Conservation (phyloP, 2,113 vertebrate genomes). For the Phylloscopus whistleri region DNA sequence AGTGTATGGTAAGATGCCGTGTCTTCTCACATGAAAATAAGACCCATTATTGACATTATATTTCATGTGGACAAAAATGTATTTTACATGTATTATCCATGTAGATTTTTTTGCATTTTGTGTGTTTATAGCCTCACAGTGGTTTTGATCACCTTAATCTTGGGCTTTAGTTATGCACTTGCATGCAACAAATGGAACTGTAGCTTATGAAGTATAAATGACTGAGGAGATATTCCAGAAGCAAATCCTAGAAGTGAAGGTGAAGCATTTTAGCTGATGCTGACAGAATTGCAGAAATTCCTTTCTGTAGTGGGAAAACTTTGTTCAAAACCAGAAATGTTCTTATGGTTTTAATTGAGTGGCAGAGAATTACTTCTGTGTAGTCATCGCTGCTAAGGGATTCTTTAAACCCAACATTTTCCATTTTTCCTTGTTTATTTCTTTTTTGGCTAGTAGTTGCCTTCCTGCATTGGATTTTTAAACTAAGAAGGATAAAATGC, state of each 20-base stretch:
- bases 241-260: not conserved
- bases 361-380: slow-evolving; percentile 19
- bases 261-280: not conserved
- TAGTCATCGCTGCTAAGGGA: slow-evolving; percentile 19
- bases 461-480: slow-evolving; percentile 9
- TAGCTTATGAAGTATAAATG: not conserved
- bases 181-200: not conserved
- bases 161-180: not conserved
- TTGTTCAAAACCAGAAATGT: not conserved
- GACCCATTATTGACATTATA: not conserved
- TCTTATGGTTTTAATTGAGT: slow-evolving; percentile 49
- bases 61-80: not conserved
- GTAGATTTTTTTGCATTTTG: not conserved
- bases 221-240: not conserved
- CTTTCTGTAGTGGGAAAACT: not conserved
- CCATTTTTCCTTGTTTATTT: slow-evolving; percentile 32
- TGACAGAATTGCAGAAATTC: not conserved
- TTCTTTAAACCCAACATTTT: slow-evolving; percentile 40
- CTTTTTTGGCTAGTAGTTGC: slow-evolving; percentile 32
- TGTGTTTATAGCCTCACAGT: not conserved
- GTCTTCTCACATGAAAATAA: not conserved
- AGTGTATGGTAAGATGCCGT: not conserved
- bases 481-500: slow-evolving; percentile 14
- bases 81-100: not conserved
- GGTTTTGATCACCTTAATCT: not conserved